phyloP scores from a whole-genome alignment of 2,113 vertebrate genomes.

The Accipiter virgatus region DNA sequence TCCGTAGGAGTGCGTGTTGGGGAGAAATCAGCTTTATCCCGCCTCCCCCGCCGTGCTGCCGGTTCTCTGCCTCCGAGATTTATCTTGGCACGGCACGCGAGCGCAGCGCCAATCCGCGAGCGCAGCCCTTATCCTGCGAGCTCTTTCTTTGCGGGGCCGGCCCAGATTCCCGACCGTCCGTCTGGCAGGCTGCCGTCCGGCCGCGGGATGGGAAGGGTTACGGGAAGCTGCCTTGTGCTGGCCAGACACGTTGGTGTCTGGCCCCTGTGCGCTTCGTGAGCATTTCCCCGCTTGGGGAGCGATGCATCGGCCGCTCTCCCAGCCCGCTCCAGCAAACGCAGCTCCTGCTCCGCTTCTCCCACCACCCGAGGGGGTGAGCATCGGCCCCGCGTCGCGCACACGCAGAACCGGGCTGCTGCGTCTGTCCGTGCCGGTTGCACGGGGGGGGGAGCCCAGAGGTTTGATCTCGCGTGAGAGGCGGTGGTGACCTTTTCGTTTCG shows the following conservation, averaged over 20 bases:
- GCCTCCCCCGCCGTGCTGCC: background rate
- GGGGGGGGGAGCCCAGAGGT: fast-evolving
- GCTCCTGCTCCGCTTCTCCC: background rate
- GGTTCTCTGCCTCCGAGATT: background rate
- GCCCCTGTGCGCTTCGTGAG: background rate
- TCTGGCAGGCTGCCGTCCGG: background rate
- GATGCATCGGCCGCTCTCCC: background rate
- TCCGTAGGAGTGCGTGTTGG: background rate
- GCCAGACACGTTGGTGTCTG: background rate
- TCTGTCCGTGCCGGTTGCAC: background rate
- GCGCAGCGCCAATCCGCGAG: fast-evolving
- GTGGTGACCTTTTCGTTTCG: background rate
- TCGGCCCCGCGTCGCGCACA: fast-evolving
- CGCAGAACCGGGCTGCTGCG: background rate
- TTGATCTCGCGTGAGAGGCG: background rate
- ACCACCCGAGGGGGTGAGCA: background rate
- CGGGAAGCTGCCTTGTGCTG: background rate
- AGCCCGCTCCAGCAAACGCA: background rate
- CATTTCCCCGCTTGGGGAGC: background rate
- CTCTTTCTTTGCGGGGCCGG: background rate
- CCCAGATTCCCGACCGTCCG: background rate
- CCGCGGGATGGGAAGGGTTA: background rate
- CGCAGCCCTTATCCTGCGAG: background rate
- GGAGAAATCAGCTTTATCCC: background rate
- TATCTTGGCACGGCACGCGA: background rate